These are phyloP conservation scores for Pipistrellus nathusii DNA, from an alignment of 2,797 vertebrate species.

Conservation along the genomic window DNA sequence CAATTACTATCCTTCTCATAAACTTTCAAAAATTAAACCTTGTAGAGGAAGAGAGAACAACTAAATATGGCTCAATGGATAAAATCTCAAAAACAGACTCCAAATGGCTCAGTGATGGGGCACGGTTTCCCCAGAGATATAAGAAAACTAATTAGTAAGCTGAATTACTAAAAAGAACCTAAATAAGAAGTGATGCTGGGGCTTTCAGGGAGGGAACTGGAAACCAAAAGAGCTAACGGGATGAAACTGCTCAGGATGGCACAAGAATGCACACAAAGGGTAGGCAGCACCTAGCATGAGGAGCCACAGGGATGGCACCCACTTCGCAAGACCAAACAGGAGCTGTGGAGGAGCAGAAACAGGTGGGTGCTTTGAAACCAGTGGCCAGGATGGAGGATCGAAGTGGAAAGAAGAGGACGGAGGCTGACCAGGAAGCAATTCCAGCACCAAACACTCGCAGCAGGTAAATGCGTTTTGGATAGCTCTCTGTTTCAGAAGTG, in stretches of 20 bases:
- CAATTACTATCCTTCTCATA: background rate
- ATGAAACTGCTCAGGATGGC: background rate
- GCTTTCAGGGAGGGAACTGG: background rate
- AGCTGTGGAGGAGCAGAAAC: background rate
- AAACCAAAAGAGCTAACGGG: background rate
- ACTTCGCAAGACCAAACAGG: too few relatives aligned
- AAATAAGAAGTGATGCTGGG: background rate
- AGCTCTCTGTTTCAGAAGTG: background rate
- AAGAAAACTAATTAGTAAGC: background rate
- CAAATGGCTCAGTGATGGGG: background rate
- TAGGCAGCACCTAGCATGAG: fast-evolving
- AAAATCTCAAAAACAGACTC: background rate
- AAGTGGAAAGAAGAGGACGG: background rate
- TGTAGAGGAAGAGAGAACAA: background rate
- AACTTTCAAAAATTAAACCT: background rate
- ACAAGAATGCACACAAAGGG: too few relatives aligned
- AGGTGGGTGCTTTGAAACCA: background rate
- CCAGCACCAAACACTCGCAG: fast-evolving
- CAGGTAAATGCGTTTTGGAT: fast-evolving
- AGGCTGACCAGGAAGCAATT: background rate
- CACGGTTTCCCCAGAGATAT: background rate
- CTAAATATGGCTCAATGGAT: background rate
- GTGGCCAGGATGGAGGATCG: background rate
- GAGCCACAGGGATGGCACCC: background rate
- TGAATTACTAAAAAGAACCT: background rate